These are phyloP conservation scores for Synaphobranchus kaupii DNA, from an alignment of 2,797 vertebrate species.

Conservation along the genomic window DNA sequence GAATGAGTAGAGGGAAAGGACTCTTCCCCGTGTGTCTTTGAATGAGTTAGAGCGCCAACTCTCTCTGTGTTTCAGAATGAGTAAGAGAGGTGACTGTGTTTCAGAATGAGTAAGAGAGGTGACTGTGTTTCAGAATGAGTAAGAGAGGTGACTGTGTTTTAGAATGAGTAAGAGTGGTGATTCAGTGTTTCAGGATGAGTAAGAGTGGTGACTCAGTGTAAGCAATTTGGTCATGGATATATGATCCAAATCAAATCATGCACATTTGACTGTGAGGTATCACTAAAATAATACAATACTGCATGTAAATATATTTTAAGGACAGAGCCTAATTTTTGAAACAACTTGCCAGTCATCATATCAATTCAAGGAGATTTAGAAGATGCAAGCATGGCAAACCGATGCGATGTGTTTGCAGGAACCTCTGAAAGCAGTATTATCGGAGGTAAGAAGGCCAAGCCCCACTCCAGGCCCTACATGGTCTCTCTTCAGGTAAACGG, in stretches of 20 bases:
- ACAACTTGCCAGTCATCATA: neutral
- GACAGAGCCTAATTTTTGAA: neutral
- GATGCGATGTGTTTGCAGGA: neutral
- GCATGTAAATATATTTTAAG: neutral
- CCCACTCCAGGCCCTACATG: slow-evolving; percentile 33
- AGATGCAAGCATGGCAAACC: neutral
- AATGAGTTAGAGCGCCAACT: too few species aligned
- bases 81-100: too few species aligned
- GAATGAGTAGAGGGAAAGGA: too few species aligned
- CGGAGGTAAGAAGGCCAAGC: slow-evolving; percentile 23
- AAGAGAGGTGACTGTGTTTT: neutral
- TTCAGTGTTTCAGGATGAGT: too few species aligned
- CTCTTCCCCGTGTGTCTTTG: too few species aligned
- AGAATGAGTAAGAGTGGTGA: neutral
- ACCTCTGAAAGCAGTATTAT: slow-evolving; percentile 20
- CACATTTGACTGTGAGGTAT: neutral
- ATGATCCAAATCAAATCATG: neutral
- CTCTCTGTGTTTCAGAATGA: neutral
- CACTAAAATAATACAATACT: neutral
- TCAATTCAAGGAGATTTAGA: neutral
- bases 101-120: too few species aligned
- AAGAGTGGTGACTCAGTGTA: neutral
- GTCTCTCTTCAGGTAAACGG: neutral
- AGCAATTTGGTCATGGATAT: neutral
- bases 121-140: too few species aligned